Evolutionary conservation across 2,113 vertebrate genomes (phyloP).

Genomic region (Alethe castanea): DNA sequence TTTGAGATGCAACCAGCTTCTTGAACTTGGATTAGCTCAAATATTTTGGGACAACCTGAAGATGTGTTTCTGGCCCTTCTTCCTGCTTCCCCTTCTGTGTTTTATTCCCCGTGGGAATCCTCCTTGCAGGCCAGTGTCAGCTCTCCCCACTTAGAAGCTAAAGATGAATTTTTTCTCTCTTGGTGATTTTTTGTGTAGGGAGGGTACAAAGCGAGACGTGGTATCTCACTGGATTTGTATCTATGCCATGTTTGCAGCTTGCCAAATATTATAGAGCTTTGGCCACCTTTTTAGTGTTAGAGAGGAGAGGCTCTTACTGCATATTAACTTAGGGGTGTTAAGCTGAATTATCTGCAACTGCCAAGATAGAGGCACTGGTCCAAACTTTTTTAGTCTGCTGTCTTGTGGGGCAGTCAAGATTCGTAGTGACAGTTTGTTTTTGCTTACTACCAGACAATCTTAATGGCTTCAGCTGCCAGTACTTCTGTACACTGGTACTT

Average conservation of each 20-base stretch:
- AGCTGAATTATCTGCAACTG: neutral
- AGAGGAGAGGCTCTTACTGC: neutral
- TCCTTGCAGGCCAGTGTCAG: neutral
- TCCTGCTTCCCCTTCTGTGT: neutral
- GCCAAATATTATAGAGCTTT: neutral
- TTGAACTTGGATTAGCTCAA: neutral
- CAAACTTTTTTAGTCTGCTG: neutral
- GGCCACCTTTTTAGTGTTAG: neutral
- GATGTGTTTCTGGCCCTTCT: neutral
- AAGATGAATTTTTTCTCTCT: neutral
- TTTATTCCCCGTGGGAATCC: neutral
- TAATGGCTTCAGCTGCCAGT: neutral
- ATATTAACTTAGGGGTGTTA: neutral
- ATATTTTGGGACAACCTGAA: neutral
- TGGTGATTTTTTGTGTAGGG: neutral
- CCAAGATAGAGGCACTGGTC: neutral
- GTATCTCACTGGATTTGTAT: neutral
- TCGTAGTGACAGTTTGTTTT: neutral
- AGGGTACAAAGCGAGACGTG: neutral
- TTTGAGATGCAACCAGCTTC: neutral
- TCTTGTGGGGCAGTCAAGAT: neutral
- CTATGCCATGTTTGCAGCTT: neutral
- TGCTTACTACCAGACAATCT: neutral
- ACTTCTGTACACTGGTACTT: neutral
- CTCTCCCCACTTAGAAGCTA: neutral